Base-by-base conservation (phyloP, 1,140 invertebrate species). In the Rhagoletis pomonella region DNA sequence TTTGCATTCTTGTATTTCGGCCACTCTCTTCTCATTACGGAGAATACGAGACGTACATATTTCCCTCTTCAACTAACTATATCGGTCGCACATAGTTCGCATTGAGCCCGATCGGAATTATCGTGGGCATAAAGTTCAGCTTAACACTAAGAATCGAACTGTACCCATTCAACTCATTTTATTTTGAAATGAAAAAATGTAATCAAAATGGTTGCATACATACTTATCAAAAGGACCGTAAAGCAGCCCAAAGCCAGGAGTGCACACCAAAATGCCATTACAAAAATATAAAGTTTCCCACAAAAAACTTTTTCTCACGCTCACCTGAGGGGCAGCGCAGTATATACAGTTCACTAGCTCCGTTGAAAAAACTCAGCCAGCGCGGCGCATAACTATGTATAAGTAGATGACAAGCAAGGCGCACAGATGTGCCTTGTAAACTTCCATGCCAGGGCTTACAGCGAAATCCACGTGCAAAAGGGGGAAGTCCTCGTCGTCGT, bases 401-500 rank as follows among this genome's bases (percentile, higher is more conserved):
- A 29, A 29, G 29, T 50, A 39, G 44, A 50, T 47, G 47, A 12
- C 47, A 81, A 81, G 73, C 29, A 29, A 29, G 29, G 29, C 73
- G 73, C 73, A 81, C 73, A 81, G 73, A 81, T 81, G 73, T 81
- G 73, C 73, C 44, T n/a, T 81, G 47, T 81, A 55, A 81, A 81
- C 73, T 55, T 81, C 73, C 5, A 10, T 29, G 44, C 47, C 9
- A 19, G 47, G 47, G 73, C 47, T 81, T 81, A 81, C 50, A 55
- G n/a, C 17, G n/a, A 81, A 81, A 42, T 55, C 47, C 73, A 81
- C 73, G 73, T 81, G 47, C 73, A 81, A 55, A 81, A 81, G 73
- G 73, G 73, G 73, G 12, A 81, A 55, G 47, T 3, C n/a, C 7
- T 55, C 17, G 17, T 19, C 50, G 10, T 62, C 47, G 29, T 29